phyloP scores from a whole-genome alignment of 1,140 invertebrate genomes.

The Ceratoteleas bidentatus region DNA sequence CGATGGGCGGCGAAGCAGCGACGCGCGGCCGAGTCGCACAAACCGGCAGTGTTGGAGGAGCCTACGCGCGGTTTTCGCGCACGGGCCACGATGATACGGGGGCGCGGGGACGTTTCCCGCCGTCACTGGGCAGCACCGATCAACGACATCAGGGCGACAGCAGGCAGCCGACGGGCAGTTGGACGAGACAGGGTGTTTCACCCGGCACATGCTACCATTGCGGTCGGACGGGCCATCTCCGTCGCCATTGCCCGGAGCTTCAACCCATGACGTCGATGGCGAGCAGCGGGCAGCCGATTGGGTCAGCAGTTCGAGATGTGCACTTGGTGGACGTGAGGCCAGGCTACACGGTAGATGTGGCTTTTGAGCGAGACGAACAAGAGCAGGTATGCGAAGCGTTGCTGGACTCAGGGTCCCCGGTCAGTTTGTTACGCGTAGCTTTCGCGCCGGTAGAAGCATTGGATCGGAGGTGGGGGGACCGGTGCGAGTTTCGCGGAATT shows the following conservation, averaged over 20 bases:
- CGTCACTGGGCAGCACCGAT: too few relatives aligned
- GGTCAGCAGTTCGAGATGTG: background rate
- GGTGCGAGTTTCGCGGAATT: background rate
- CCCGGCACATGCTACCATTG: background rate
- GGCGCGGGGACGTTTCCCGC: too few relatives aligned
- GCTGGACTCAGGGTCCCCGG: background rate
- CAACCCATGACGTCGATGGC: background rate
- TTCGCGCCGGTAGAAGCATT: background rate
- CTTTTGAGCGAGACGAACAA: background rate
- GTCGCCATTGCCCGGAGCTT: background rate
- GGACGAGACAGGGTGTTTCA: background rate
- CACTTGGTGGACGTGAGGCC: background rate
- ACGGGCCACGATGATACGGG: too few relatives aligned
- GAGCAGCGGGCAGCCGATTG: background rate
- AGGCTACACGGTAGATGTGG: background rate
- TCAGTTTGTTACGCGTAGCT: slow-evolving; percentile 1
- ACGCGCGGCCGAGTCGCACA: too few relatives aligned
- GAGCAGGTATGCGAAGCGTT: background rate
- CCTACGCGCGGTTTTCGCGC: too few relatives aligned
- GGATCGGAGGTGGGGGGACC: background rate
- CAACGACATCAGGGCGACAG: too few relatives aligned
- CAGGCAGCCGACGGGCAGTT: too few relatives aligned
- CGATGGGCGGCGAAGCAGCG: too few relatives aligned
- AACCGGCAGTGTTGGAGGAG: too few relatives aligned
- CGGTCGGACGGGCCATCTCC: background rate